These are phyloP conservation scores for Chaetodon auriga DNA, from an alignment of 2,113 vertebrate genomes.

Conservation along the genomic window DNA sequence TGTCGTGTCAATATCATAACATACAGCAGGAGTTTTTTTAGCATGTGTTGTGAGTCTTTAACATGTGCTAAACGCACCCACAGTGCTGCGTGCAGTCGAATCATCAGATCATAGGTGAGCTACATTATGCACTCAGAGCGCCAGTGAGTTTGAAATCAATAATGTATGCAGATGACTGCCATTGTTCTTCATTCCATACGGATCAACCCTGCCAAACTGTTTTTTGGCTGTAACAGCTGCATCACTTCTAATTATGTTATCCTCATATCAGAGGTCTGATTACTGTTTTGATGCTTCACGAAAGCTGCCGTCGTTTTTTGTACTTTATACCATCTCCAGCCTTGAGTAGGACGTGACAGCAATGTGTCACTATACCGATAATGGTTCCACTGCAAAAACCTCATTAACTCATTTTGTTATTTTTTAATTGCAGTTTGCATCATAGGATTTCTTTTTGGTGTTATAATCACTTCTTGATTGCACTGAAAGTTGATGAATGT, in stretches of 20 bases:
- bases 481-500: conserved; percentile 1
- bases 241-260: neutral
- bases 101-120: conserved; percentile 26
- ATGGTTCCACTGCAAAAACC: neutral
- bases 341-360: neutral
- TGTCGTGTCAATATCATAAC: neutral
- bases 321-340: neutral
- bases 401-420: neutral
- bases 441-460: neutral
- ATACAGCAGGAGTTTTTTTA: neutral
- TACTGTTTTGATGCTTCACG: neutral
- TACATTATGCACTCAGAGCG: neutral
- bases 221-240: neutral
- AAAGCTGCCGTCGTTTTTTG: neutral
- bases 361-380: neutral
- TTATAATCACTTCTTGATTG: neutral
- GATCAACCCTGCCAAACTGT: neutral
- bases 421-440: neutral
- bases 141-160: conserved; percentile 4
- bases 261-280: neutral
- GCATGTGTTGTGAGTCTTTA: no score
- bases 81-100: conserved; percentile 4
- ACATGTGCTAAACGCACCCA: neutral
- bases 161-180: conserved; percentile 10
- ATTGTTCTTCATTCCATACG: neutral